Evolutionary conservation across 1,140 invertebrate genomes (phyloP).

Genomic region (Stegodyphus mimosarum): DNA sequence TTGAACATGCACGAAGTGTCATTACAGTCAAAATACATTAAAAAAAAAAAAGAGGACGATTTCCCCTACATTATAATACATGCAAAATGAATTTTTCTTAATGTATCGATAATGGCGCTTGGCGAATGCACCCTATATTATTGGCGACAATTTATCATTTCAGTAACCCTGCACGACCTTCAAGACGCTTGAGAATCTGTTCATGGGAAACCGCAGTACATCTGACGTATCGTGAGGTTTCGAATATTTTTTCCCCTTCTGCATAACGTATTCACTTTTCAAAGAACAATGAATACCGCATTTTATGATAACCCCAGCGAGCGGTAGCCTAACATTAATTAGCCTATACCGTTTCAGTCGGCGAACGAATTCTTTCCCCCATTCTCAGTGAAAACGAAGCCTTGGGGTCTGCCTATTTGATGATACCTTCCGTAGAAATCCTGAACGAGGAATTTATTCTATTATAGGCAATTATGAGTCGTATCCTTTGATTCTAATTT

Average conservation of each 20-base stretch:
- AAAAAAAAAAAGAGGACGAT: not conserved
- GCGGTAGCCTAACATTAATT: conserved; percentile 26
- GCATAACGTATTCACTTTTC: not conserved
- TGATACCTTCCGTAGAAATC: conserved; percentile 28
- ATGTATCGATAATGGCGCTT: not conserved
- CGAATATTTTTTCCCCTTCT: not conserved
- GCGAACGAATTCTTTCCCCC: not conserved
- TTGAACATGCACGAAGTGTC: too few relatives aligned
- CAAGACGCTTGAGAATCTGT: not conserved
- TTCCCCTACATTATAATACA: not conserved
- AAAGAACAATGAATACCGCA: conserved; percentile 14
- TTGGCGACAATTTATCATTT: not conserved
- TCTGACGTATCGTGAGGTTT: not conserved
- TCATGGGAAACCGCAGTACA: not conserved
- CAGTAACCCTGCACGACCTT: not conserved
- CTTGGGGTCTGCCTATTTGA: not conserved
- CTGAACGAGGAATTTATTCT: conserved; percentile 27
- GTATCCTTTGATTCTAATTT: conserved; percentile 39
- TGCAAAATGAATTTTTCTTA: not conserved
- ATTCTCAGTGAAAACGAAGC: not conserved
- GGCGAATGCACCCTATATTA: not conserved
- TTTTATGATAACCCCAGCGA: not conserved
- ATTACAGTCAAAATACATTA: not conserved
- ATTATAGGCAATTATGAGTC: conserved; percentile 30
- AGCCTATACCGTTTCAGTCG: conserved; percentile 1